Base-by-base conservation (phyloP, 30 jellyfish, hydroid and myxozoan species). In the Aurelia coerulea region DNA sequence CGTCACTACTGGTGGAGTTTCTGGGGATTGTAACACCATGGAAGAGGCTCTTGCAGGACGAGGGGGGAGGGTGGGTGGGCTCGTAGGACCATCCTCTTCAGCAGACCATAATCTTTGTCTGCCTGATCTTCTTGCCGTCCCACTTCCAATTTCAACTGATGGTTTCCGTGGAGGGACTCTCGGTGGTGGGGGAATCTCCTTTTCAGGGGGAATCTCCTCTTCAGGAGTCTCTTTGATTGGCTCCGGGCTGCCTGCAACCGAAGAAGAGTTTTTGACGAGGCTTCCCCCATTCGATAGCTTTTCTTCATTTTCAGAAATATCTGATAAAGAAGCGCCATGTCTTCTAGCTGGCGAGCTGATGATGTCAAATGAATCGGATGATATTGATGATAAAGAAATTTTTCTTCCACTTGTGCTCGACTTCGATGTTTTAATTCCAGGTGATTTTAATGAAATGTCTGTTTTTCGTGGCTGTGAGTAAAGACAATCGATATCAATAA, bases 341-440 rank as follows among this genome's bases (percentile, higher is more conserved):
- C 59, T 81, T 49, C 73, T 58, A 16, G 81, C 32, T 9, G 92
- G 86, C 2, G 97, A 29, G 6, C 63, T 33, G 63, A 64, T 18
- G 58, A 16, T 18, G 1, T 89, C 97, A 37, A 73, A 46, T 19
- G 84, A 60, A 3, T 83, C 90, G 54, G 85, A 14, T 16, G 82
- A 58, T 1, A 31, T 19, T 0, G 97, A 79, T 7, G 85, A 53
- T 37, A 62, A 37, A 8, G 97, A 81, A 32, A 39, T 70, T 62
- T 89, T 89, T 52, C 92, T 51, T 34, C 90, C 83, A 66, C 85
- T 62, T 42, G 97, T 35, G 33, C 85, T 59, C 13, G 85, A 33
- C 51, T 80, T 81, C 31, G 97, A 89, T 0, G 98, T 81, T 81
- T 95, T 95, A 15, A 95, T 95, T n/a, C 99, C 99, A 60, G 99